phyloP scores from a whole-genome alignment of 2,113 vertebrate species.

The Myrmophylax atrothorax region DNA sequence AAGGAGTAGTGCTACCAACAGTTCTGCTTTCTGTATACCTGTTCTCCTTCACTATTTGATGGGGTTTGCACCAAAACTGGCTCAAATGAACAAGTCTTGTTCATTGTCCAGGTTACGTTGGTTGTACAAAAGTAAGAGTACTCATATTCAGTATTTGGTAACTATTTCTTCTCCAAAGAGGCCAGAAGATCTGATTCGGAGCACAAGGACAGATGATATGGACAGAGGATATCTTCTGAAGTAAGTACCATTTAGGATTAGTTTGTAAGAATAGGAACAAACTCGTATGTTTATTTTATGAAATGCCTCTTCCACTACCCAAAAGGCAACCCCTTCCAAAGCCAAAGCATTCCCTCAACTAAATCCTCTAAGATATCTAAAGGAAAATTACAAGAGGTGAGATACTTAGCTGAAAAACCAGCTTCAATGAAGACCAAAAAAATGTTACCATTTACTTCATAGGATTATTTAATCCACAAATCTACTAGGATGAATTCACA shows the following conservation, averaged over 20 bases:
- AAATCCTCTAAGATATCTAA: not conserved
- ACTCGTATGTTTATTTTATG: not conserved
- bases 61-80: not conserved
- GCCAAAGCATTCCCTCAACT: rapidly evolving
- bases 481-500: not conserved
- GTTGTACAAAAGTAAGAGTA: not conserved
- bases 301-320: not conserved
- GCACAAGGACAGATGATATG: rapidly evolving
- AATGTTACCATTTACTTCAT: not conserved
- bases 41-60: not conserved
- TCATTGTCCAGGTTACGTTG: not conserved
- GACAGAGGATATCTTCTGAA: not conserved
- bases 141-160: not conserved
- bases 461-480: not conserved
- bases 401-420: not conserved
- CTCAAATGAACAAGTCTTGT: not conserved
- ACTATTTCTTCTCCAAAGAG: not conserved
- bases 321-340: not conserved
- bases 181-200: not conserved
- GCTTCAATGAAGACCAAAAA: not conserved
- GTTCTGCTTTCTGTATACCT: not conserved
- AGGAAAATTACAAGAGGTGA: not conserved
- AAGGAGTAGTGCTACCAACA: not conserved
- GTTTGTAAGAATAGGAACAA: not conserved
- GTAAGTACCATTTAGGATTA: not conserved